Percentiles rank a stretch among this genome's conserved stretches.
Conservation (phyloP, 2,888 invertebrate genomes). For the Globia sparganii region DNA sequence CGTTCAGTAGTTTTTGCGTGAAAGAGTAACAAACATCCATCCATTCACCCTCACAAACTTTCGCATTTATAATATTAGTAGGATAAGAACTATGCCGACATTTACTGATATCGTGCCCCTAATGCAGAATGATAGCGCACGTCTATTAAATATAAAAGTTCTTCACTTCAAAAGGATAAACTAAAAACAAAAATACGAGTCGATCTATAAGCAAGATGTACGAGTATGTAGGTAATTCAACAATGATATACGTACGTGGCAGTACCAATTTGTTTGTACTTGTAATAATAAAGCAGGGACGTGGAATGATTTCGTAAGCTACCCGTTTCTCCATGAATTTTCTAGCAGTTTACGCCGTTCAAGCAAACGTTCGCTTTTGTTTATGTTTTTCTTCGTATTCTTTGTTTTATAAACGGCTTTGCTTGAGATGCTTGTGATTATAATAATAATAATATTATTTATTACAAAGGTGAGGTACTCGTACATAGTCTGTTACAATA, state of each 20-base stretch:
- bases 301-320: conserved; percentile 5
- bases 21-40: too few species aligned
- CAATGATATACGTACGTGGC: neutral
- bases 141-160: neutral
- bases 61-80: too few species aligned
- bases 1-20: too few species aligned
- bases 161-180: neutral
- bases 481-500: too few species aligned
- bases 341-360: conserved; percentile 18
- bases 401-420: neutral
- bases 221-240: neutral
- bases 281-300: conserved; percentile 5
- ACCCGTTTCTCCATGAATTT: conserved; percentile 30
- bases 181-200: neutral
- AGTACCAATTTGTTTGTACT: conserved; percentile 13
- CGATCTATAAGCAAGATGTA: neutral
- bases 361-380: neutral
- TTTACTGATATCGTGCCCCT: neutral
- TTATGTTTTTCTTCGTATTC: neutral
- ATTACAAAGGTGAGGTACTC: too few species aligned
- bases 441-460: too few species aligned
- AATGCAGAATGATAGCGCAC: neutral
- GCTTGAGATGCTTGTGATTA: neutral
- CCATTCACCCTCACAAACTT: too few species aligned
- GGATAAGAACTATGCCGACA: neutral